Percentiles rank a stretch among this genome's conserved stretches.
These are phyloP conservation scores for Tricholaema leucomelas DNA, from an alignment of 2,113 vertebrate genomes.

Conservation along the genomic window DNA sequence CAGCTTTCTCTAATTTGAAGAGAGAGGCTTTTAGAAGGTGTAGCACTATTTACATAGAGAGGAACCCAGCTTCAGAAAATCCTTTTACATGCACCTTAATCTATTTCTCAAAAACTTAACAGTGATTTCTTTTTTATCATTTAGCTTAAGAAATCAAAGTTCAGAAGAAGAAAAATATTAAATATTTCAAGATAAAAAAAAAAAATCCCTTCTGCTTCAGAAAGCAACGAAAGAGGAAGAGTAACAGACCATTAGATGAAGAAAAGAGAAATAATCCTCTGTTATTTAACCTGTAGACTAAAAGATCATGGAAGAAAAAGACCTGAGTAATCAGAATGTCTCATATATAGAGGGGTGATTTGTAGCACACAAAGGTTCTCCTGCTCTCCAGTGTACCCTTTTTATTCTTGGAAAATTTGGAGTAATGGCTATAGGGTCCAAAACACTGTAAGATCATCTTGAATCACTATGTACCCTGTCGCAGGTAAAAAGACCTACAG, in stretches of 20 bases:
- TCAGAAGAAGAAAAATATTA: constrained; percentile 13
- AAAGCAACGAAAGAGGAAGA: background rate
- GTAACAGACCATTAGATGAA: background rate
- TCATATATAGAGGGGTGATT: background rate
- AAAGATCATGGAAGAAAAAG: background rate
- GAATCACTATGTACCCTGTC: background rate
- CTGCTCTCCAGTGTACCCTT: background rate
- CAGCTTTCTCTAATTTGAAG: background rate
- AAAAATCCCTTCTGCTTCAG: background rate
- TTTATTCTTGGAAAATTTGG: background rate
- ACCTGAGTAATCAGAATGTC: background rate
- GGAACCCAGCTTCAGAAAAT: background rate
- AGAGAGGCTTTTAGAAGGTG: background rate
- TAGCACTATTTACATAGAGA: background rate
- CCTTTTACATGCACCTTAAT: background rate
- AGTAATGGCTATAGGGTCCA: background rate
- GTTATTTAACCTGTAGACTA: background rate
- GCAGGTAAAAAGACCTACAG: background rate
- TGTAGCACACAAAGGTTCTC: background rate
- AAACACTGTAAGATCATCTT: background rate
- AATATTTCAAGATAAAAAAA: background rate
- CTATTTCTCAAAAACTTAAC: background rate
- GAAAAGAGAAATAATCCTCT: background rate
- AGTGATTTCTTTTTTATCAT: constrained; percentile 20
- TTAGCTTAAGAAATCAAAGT: background rate